Percentiles rank a stretch among this genome's conserved stretches.
Evolutionary conservation across 2,797 vertebrate species (phyloP).

Genomic region (Octomys mimax): DNA sequence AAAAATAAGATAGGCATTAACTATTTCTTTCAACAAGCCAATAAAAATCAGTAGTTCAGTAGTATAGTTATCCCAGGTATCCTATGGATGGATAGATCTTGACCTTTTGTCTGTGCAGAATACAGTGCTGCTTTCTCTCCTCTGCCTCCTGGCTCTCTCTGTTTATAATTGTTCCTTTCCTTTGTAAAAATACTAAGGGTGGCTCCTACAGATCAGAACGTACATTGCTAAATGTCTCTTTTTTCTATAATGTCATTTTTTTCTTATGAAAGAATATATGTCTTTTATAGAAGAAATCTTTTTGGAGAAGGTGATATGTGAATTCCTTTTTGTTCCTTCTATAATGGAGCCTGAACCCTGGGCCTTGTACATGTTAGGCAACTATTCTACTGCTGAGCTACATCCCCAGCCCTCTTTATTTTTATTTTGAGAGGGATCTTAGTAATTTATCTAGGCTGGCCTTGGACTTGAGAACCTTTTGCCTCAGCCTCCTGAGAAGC

Average conservation of each 20-base stretch:
- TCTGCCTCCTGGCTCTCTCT: neutral
- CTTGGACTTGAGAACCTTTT: neutral
- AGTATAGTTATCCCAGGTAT: no score
- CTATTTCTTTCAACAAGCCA: no score
- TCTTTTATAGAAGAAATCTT: conserved; percentile 21
- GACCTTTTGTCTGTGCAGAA: neutral
- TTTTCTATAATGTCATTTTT: neutral
- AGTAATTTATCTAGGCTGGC: neutral
- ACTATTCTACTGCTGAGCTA: neutral
- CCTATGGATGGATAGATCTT: neutral
- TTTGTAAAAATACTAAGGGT: conserved; percentile 51
- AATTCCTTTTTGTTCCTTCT: neutral
- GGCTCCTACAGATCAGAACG: neutral
- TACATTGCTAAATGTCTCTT: neutral
- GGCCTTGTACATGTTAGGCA: neutral
- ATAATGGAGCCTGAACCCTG: neutral
- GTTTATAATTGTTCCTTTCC: neutral
- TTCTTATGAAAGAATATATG: neutral
- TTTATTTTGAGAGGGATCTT: neutral
- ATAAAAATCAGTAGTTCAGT: no score
- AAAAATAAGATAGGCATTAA: no score
- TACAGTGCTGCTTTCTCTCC: neutral
- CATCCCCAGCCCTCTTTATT: neutral
- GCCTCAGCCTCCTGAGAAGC: neutral
- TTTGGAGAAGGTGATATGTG: neutral